Evolutionary conservation across 2,113 vertebrate species (phyloP), one percentile per base, ranked within the genome.

Genomic region (Chiloscyllium plagiosum): DNA sequence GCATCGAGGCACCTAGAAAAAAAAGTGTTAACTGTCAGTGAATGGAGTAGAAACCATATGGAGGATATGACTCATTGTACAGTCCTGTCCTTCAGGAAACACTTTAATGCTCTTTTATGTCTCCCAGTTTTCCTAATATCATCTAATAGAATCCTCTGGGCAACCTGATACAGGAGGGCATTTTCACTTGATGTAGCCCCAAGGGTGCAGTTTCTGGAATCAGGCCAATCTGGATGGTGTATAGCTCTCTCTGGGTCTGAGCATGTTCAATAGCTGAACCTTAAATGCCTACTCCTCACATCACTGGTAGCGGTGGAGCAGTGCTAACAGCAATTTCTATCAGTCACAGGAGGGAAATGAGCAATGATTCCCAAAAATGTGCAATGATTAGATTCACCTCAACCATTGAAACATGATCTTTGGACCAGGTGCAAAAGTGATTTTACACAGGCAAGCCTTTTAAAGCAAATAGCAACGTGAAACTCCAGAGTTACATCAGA

Each of bases 61-160:
- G n/a, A 70, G 92, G 66, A 94, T 69, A 37, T 94, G 66, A 94
- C 65, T 94, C 66, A 70, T 37, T 24, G n/a, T 29, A 37, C 65
- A 47, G 92, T 37, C 20, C 65, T n/a, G 65, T 94, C 92, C 66
- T 94, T 69, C 61, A 69, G 92, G 92, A 94, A 69, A 69, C 92
- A 37, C 66, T 70, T 42, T 37, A 4, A 66, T 47, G 19, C 20
- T 69, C 66, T 69, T 42, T 94, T 52, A 42, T 83, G 78, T 83
- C 78, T 83, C 78, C 78, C 86, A 61, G 86, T 56, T 89, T 33
- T 90, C 87, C 29, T 90, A 3, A 61, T n/a, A 90, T 90, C 87
- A 33, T 70, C 66, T 26, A 94, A 94, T 69, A 26, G 47, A 52
- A 69, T 94, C 66, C 92, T 94, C 92, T 17, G 15, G 42, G 68